Conservation (phyloP, 2,888 invertebrate species). For the Apotomis betuletana region DNA sequence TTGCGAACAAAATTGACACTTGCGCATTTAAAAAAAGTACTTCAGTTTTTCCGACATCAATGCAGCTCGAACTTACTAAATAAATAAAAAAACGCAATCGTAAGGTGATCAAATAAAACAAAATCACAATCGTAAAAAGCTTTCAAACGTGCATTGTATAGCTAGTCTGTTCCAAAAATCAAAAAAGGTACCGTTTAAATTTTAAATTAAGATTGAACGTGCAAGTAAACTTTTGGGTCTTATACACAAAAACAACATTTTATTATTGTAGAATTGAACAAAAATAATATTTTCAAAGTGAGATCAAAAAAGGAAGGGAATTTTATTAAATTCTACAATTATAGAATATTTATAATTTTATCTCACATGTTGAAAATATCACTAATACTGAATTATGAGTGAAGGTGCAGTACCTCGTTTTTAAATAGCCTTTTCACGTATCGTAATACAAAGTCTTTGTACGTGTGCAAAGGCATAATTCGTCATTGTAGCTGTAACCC, state of each 20-base stretch:
- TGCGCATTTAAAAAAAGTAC: too few species aligned
- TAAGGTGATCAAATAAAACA: conserved; percentile 59
- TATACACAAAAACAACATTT: background rate
- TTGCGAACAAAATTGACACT: background rate
- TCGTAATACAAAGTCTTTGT: too few species aligned
- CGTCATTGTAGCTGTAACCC: too few species aligned
- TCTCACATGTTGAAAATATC: too few species aligned
- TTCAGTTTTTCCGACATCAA: background rate
- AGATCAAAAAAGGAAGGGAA: too few species aligned
- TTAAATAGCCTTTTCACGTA: too few species aligned
- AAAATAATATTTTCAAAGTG: background rate
- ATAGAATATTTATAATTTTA: too few species aligned
- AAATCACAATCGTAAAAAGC: conserved; percentile 83
- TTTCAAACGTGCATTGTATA: conserved; percentile 79
- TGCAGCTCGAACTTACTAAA: conserved; percentile 34
- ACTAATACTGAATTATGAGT: too few species aligned
- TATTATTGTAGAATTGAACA: background rate
- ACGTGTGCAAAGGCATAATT: too few species aligned
- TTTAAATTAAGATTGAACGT: background rate
- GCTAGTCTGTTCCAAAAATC: conserved; percentile 29
- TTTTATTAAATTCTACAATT: too few species aligned
- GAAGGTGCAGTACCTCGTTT: too few species aligned
- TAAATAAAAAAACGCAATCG: conserved; percentile 79
- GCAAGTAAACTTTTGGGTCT: conserved; percentile 4
- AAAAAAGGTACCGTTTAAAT: background rate